phyloP scores from a whole-genome alignment of 2,888 invertebrate species.

The Drosophila mimetica region DNA sequence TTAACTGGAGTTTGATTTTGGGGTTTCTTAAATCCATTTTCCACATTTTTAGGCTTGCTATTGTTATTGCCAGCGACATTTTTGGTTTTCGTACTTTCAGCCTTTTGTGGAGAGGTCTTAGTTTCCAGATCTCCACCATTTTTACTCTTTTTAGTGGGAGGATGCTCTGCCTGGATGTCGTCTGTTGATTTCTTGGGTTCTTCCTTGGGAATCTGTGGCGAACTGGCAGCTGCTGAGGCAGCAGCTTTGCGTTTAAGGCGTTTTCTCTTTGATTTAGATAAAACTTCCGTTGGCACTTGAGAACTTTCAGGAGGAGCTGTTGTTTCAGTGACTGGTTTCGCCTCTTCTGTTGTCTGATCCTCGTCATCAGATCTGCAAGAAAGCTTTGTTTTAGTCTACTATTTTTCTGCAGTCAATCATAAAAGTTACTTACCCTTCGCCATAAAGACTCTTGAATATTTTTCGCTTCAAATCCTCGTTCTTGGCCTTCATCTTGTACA shows the following conservation, averaged over 20 bases:
- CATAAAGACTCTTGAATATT: conserved; percentile 91
- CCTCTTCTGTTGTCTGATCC: conserved; percentile 44
- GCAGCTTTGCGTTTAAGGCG: conserved; percentile 71
- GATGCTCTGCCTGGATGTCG: background rate
- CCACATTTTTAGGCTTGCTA: background rate
- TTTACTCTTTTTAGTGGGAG: conserved; percentile 16
- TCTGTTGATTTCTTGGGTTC: background rate
- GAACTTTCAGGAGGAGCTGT: background rate
- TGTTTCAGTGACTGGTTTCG: conserved; percentile 2
- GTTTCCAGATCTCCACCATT: background rate
- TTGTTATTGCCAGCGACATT: background rate
- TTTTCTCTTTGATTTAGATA: conserved; percentile 67
- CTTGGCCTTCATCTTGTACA: conserved; percentile 90
- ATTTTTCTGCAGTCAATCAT: background rate
- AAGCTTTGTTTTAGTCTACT: background rate
- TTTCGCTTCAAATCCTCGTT: conserved; percentile 91
- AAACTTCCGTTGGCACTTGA: conserved; percentile 35
- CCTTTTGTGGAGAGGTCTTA: background rate
- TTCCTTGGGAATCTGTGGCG: background rate
- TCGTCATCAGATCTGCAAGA: conserved; percentile 81
- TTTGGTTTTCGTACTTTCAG: background rate
- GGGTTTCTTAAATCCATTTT: background rate
- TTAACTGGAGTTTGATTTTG: background rate
- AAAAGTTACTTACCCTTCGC: conserved; percentile 70
- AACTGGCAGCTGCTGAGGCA: conserved; percentile 27